Conservation (phyloP, 2,888 invertebrate species). For the Gasteruption jaculator region DNA sequence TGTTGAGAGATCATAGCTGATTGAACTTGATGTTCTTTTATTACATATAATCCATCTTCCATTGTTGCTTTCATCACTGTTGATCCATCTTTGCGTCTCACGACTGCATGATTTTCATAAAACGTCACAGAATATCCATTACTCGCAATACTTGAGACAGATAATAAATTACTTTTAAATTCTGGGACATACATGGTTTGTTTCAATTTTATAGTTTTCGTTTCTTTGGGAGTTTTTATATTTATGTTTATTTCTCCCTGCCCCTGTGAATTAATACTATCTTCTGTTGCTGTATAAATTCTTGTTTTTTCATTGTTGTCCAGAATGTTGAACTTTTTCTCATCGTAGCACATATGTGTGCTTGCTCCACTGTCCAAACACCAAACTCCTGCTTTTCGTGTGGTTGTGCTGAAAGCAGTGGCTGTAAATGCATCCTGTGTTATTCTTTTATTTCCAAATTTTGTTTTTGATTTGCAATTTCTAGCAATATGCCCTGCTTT, state of each 20-base stretch:
- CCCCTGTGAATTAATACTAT: conserved; percentile 16
- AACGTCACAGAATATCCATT: conserved; percentile 29
- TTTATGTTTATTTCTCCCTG: conserved; percentile 14
- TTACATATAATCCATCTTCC: conserved; percentile 9
- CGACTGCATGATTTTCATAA: conserved; percentile 20
- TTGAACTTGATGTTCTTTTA: conserved; percentile 7
- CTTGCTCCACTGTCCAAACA: conserved; percentile 22
- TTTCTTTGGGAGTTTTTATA: not conserved
- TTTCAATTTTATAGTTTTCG: conserved; percentile 20
- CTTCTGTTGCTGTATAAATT: conserved; percentile 18
- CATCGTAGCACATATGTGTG: conserved; percentile 21
- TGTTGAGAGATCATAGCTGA: too few relatives aligned
- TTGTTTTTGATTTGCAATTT: too few relatives aligned
- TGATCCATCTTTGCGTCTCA: conserved; percentile 22
- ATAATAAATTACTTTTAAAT: conserved; percentile 32
- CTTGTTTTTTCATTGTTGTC: conserved; percentile 7
- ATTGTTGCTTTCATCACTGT: conserved; percentile 5
- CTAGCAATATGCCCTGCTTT: too few relatives aligned
- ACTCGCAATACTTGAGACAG: conserved; percentile 32
- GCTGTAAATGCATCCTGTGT: too few relatives aligned
- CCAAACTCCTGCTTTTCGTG: too few relatives aligned
- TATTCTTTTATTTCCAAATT: too few relatives aligned
- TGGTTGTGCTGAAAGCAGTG: too few relatives aligned
- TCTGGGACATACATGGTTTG: conserved; percentile 29
- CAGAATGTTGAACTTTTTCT: conserved; percentile 9